phyloP scores from a whole-genome alignment of 2,797 vertebrate species.

The Iguana delicatissima region DNA sequence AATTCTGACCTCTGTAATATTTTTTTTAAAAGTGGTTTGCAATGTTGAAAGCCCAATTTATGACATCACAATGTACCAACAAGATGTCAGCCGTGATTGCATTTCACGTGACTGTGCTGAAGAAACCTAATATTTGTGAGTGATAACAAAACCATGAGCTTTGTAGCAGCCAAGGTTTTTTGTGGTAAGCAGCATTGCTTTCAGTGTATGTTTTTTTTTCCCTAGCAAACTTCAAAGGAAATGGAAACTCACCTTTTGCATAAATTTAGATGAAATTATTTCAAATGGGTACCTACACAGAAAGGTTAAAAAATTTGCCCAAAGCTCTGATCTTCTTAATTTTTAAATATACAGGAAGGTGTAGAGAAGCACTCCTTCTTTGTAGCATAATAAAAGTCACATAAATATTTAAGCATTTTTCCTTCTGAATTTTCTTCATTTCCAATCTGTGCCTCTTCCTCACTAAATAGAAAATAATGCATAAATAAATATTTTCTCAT shows the following conservation, averaged over 20 bases:
- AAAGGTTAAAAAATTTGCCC: neutral
- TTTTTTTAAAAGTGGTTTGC: no score
- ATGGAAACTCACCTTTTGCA: neutral
- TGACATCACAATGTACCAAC: no score
- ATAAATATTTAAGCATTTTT: neutral
- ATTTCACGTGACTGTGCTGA: neutral
- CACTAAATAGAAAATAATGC: neutral
- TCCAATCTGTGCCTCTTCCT: neutral
- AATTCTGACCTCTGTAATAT: no score
- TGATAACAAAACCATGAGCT: neutral
- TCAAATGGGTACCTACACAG: neutral
- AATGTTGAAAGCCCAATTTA: no score
- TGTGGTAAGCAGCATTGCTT: neutral
- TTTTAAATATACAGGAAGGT: neutral
- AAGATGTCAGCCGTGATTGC: no score
- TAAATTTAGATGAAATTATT: neutral
- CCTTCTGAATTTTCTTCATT: neutral
- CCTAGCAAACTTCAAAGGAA: neutral
- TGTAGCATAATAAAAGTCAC: neutral
- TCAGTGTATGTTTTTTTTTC: neutral
- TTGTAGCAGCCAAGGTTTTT: neutral
- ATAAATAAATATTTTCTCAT: neutral
- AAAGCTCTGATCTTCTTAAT: neutral
- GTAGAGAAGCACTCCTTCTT: neutral
- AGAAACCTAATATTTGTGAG: neutral